Evolutionary conservation across 2,888 invertebrate genomes (phyloP).

Genomic region (Zeuzera pyrina): DNA sequence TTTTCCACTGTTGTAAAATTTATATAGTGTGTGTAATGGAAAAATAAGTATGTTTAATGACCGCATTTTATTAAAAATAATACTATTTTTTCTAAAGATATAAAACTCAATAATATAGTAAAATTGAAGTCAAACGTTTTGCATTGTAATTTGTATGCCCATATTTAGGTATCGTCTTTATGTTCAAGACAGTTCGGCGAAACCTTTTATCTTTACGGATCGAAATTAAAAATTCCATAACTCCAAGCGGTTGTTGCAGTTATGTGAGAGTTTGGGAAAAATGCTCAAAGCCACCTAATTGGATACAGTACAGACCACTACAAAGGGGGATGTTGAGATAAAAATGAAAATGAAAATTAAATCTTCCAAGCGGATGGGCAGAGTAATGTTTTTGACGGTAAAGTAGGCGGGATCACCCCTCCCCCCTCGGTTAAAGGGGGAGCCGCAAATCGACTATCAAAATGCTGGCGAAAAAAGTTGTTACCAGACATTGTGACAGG

Average conservation of each 20-base stretch:
- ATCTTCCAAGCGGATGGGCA: conserved; percentile 71
- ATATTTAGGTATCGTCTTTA: too few relatives aligned
- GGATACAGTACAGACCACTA: conserved; percentile 69
- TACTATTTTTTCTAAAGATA: too few relatives aligned
- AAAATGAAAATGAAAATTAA: conserved; percentile 76
- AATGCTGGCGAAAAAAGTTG: conserved; percentile 64
- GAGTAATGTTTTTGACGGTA: conserved; percentile 73
- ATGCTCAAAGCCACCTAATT: conserved; percentile 69
- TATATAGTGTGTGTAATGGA: too few relatives aligned
- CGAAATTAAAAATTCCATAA: conserved; percentile 70
- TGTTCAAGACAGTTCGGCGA: not conserved
- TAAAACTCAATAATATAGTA: too few relatives aligned
- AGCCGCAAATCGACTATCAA: conserved; percentile 70
- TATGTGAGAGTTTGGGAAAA: conserved; percentile 52
- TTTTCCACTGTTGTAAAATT: too few relatives aligned
- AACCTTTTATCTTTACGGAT: conserved; percentile 19
- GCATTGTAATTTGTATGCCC: too few relatives aligned
- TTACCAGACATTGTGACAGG: conserved; percentile 51
- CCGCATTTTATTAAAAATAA: too few relatives aligned
- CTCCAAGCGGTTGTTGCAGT: conserved; percentile 36
- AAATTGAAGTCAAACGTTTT: too few relatives aligned
- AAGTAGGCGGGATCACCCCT: conserved; percentile 35
- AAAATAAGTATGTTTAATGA: too few relatives aligned
- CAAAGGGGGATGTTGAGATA: conserved; percentile 74
- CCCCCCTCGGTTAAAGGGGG: conserved; percentile 17